A percentile compares a stretch with the other conserved stretches of the same genome.
phyloP scores from a whole-genome alignment of 2,888 invertebrate genomes.

The Dicyrtoma fusca region DNA sequence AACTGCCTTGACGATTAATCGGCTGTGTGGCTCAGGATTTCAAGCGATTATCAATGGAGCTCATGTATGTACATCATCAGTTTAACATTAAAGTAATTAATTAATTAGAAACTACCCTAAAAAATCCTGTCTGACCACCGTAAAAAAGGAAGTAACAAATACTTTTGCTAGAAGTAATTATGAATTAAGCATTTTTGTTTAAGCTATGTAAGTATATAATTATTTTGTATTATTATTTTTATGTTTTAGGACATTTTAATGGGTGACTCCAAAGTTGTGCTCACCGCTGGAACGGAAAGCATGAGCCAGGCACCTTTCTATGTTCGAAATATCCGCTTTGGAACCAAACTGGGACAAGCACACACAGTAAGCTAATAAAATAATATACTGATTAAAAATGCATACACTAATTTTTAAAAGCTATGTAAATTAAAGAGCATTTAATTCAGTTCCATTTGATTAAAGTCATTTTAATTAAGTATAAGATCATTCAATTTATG shows the following conservation, averaged over 20 bases:
- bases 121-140: no score
- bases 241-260: slow-evolving; percentile 75
- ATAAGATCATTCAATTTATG: no score
- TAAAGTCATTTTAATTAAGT: no score
- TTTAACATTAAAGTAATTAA: background rate
- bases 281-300: slow-evolving; percentile 92
- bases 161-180: no score
- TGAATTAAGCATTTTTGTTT: background rate
- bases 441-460: no score
- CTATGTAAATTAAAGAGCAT: no score
- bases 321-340: slow-evolving; percentile 80
- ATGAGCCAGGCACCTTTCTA: slow-evolving; percentile 93
- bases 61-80: slow-evolving; percentile 67
- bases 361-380: background rate
- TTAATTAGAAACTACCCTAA: background rate
- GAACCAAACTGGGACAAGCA: slow-evolving; percentile 73
- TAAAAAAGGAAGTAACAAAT: no score
- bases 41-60: slow-evolving; percentile 89
- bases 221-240: slow-evolving; percentile 32
- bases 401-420: background rate
- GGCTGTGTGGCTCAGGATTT: slow-evolving; percentile 97
- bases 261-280: slow-evolving; percentile 80
- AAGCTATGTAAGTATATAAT: background rate
- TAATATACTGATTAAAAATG: background rate
- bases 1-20: slow-evolving; percentile 86